Conservation (phyloP, 2,113 vertebrate genomes). For the Datnioides undecimradiatus region DNA sequence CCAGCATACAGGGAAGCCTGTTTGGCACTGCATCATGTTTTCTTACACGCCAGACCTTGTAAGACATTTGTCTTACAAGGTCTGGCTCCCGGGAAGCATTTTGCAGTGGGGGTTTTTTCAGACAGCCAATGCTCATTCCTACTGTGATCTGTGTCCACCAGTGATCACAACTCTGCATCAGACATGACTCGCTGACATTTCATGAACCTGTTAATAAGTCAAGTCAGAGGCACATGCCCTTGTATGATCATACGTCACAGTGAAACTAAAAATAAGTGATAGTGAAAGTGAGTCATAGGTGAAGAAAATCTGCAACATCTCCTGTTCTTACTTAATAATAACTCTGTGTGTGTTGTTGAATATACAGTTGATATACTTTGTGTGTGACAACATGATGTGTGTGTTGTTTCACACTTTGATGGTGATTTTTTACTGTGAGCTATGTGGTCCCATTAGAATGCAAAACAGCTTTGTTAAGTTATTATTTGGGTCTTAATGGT, state of each 20-base stretch:
- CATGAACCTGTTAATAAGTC: neutral
- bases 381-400: neutral
- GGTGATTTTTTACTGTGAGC: neutral
- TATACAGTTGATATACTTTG: neutral
- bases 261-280: conserved; percentile 7
- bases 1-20: no score
- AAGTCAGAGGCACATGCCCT: no score
- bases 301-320: neutral
- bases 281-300: conserved; percentile 5
- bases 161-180: neutral
- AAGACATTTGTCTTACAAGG: no score
- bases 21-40: no score
- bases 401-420: no score
- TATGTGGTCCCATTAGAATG: no score
- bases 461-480: neutral
- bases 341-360: neutral
- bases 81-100: no score
- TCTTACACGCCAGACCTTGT: no score
- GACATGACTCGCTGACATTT: neutral
- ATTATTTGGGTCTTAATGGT: neutral
- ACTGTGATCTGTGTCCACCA: no score
- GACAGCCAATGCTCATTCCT: no score
- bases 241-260: neutral
- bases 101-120: no score
- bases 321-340: neutral